phyloP scores from a whole-genome alignment of 2,113 vertebrate genomes.

The Sporophila hypoxantha region DNA sequence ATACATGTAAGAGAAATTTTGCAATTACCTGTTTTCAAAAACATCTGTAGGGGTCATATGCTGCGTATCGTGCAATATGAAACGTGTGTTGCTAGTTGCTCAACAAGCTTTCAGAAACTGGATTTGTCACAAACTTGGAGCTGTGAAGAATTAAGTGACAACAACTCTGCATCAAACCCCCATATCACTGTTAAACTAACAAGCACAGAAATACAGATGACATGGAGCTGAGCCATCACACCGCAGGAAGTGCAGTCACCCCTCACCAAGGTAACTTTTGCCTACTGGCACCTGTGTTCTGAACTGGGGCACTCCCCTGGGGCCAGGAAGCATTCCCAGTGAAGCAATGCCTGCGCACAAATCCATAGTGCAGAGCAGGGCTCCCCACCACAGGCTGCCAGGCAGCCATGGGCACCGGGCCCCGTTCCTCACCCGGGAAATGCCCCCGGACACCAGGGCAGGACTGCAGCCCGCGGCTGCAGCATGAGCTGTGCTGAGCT shows the following conservation, averaged over 20 bases:
- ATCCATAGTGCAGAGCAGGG: rapidly evolving
- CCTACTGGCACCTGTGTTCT: background rate
- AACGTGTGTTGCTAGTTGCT: rapidly evolving
- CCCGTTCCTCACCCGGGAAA: rapidly evolving
- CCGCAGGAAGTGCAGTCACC: rapidly evolving
- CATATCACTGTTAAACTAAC: rapidly evolving
- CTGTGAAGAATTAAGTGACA: background rate
- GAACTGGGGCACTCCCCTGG: background rate
- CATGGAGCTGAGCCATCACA: background rate
- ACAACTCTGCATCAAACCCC: background rate
- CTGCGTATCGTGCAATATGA: rapidly evolving
- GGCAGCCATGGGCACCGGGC: rapidly evolving
- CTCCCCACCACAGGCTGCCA: rapidly evolving
- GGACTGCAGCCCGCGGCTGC: rapidly evolving
- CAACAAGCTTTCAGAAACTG: background rate
- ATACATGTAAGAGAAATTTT: rapidly evolving
- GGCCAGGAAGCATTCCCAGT: background rate
- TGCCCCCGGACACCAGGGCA: rapidly evolving
- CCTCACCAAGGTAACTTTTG: background rate
- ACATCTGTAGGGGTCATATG: rapidly evolving
- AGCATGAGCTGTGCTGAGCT: rapidly evolving
- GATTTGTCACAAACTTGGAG: background rate
- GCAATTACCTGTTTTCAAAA: background rate
- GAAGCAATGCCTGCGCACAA: background rate
- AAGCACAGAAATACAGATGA: background rate